phyloP scores from a whole-genome alignment of 2,113 vertebrate genomes.

The Spermophilus dauricus region DNA sequence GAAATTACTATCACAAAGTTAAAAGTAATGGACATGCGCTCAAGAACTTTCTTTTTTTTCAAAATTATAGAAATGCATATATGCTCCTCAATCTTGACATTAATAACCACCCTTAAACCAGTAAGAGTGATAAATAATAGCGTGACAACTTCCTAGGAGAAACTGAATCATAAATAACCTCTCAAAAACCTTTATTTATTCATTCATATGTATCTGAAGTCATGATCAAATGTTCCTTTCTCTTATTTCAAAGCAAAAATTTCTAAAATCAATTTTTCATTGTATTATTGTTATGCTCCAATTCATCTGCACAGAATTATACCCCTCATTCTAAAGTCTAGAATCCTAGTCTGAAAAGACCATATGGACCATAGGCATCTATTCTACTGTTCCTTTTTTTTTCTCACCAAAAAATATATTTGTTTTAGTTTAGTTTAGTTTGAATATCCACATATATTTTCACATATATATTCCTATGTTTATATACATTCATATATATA shows the following conservation, averaged over 20 bases:
- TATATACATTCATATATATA: too few relatives aligned
- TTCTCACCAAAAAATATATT: too few relatives aligned
- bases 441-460: too few relatives aligned
- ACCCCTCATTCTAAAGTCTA: not conserved
- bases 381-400: not conserved
- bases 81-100: not conserved
- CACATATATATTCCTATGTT: too few relatives aligned
- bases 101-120: not conserved
- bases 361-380: too few relatives aligned
- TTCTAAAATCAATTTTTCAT: not conserved
- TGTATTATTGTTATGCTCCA: too few relatives aligned
- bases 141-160: not conserved
- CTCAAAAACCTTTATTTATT: not conserved
- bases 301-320: not conserved
- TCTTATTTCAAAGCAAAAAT: not conserved
- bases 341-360: not conserved
- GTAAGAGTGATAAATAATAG: not conserved
- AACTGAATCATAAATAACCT: not conserved
- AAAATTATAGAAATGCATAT: not conserved
- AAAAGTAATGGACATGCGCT: not conserved
- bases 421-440: too few relatives aligned
- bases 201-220: not conserved
- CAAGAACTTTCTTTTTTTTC: not conserved
- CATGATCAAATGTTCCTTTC: not conserved
- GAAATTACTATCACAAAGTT: not conserved